A percentile compares a stretch with the other conserved stretches of the same genome.
Evolutionary conservation across 2,888 invertebrate species (phyloP).

Genomic region (Leptinotarsa tumamoca): DNA sequence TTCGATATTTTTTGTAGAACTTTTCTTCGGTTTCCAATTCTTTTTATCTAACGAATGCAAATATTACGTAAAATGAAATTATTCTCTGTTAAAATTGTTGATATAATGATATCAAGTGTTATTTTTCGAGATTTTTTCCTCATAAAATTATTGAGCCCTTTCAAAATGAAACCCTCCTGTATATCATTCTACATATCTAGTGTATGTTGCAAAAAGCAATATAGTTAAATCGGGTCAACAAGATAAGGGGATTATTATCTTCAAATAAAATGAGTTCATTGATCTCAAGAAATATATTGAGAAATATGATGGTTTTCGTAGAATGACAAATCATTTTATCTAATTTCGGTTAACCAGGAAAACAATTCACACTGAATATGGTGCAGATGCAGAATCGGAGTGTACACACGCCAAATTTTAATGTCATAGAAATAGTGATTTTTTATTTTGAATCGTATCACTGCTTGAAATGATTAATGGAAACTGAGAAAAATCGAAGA

Average conservation of each 20-base stretch:
- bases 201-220: conserved; percentile 7
- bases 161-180: no score
- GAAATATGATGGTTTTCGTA: conserved; percentile 22
- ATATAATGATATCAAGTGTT: no score
- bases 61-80: no score
- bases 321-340: conserved; percentile 16
- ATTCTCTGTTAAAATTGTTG: no score
- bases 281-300: conserved; percentile 25
- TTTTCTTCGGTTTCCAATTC: no score
- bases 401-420: neutral
- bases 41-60: no score
- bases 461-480: no score
- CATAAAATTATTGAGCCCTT: no score
- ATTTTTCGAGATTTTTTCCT: no score
- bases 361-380: neutral
- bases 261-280: conserved; percentile 31
- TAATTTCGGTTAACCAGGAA: neutral
- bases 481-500: no score
- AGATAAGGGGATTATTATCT: conserved; percentile 29
- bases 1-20: no score
- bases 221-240: conserved; percentile 25
- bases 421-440: neutral
- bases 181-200: neutral
- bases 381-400: neutral
- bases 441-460: neutral